These are phyloP conservation scores for Lacanobia wlatinum DNA, from an alignment of 2,888 invertebrate species.

Conservation along the genomic window DNA sequence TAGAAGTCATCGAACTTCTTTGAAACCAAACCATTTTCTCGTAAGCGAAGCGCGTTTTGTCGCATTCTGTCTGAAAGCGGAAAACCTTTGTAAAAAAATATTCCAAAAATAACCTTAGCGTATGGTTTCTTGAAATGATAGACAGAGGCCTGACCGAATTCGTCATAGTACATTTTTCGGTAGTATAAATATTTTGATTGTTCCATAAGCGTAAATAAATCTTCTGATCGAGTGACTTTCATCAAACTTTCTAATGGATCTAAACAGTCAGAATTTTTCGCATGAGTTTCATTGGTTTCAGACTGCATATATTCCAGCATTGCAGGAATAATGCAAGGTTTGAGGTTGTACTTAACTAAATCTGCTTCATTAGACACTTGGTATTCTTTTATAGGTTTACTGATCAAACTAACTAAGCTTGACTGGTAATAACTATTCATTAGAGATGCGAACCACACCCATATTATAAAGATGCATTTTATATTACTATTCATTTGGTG, in stretches of 20 bases:
- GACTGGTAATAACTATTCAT: slow-evolving; percentile 68
- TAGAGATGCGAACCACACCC: slow-evolving; percentile 76
- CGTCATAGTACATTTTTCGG: slow-evolving; percentile 26
- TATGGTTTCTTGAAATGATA: slow-evolving; percentile 44
- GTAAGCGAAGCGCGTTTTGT: slow-evolving; percentile 40
- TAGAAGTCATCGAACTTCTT: slow-evolving; percentile 44
- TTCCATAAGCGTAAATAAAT: not conserved
- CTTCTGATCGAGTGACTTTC: slow-evolving; percentile 1
- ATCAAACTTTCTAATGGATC: not conserved
- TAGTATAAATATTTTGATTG: slow-evolving; percentile 23
- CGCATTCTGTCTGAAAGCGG: slow-evolving; percentile 49
- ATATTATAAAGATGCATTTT: slow-evolving; percentile 68
- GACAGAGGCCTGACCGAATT: slow-evolving; percentile 32
- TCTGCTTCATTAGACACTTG: slow-evolving; percentile 62
- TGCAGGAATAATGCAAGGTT: slow-evolving; percentile 23
- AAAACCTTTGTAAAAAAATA: slow-evolving; percentile 60
- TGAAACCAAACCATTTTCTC: slow-evolving; percentile 48
- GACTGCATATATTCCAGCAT: not conserved
- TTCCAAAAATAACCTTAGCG: slow-evolving; percentile 29
- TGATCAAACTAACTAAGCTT: slow-evolving; percentile 66
- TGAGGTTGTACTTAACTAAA: slow-evolving; percentile 31
- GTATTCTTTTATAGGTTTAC: slow-evolving; percentile 57
- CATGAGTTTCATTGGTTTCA: slow-evolving; percentile 56
- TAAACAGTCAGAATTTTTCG: slow-evolving; percentile 35
- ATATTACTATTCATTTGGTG: slow-evolving; percentile 14